Base-by-base conservation (phyloP, 2,888 invertebrate species). In the Cotesia congregata region DNA sequence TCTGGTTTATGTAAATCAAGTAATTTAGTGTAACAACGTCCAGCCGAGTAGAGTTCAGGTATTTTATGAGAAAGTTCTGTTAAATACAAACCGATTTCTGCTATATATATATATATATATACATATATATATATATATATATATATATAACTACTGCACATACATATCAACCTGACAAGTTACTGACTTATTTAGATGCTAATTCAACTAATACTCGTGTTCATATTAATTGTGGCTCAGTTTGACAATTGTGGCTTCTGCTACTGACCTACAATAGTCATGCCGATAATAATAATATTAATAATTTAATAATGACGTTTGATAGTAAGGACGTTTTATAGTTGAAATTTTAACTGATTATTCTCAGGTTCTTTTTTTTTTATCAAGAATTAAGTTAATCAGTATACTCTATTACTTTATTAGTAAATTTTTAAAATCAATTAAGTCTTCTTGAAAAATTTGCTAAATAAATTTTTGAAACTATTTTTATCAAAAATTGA, bases 1-100 rank as follows among this genome's bases (percentile, higher is more conserved):
- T 75, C 67, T 67, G 65, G 75, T 79, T n/a, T 77, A 79, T 77
- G 77, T 64, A 79, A 79, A 79, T 79, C 38, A 59, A 70, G 73
- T 70, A 71, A 75, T 75, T 61, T 39, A 20, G 70, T 41, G 15
- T 17, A 40, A 62, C 15, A 69, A 74, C 74, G 69, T 41, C 74
- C 74, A 74, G 59, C 67, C 50, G 7, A 30, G 30, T 30, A 30
- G 30, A 30, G 30, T 30, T 30, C 30, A 40, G 64, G 39, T 50
- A 65, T 67, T 73, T 67, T 50, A 40, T 69, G 62, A 61, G 68
- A 61, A 68, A 61, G 41, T 71, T 60, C 30, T 12, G 40, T 59
- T 20, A 60, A 60, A 61, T 69, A 61, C 30, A 40, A 74, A 68
- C 68, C 62, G 41, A 74, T 74, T 68, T 69, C 20, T 68, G 69